Evolutionary conservation across 2,888 invertebrate genomes (phyloP), one percentile per base, ranked within the genome.

Genomic region (Diabrotica balteata): DNA sequence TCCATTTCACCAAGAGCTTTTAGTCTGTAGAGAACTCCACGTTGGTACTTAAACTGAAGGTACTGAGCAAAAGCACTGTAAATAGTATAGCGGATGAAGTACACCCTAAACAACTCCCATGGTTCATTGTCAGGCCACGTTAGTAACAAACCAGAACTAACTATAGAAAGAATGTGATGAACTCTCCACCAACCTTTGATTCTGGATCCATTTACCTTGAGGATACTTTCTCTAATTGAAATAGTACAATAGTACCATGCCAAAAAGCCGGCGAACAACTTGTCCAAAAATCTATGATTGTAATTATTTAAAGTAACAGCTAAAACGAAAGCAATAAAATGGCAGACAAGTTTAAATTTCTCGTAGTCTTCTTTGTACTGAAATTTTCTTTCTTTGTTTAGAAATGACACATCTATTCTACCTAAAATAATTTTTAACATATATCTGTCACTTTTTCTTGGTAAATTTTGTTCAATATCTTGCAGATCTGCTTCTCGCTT

Each of bases 231-330:
- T 68, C 99, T 90, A 81, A 99, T 98, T 60, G 98, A 98, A 76
- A 99, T 87, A 7, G 98, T 99, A 84, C 98, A 99, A 85, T 99
- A 99, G 85, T 99, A 99, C 98, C 98, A 99, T 5, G 99, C 98
- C 79, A 98, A 86, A 65, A 98, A 87, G 84, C 98, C 99, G 87
- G 95, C 91, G 80, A 94, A 90, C 74, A 91, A 89, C 80, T 95
- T 86, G 85, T 96, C 95, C 79, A 95, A 84, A 1, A 93, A 92
- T 85, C 95, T 93, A 83, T 7, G 85, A 10, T 70, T 22, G 44
- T 70, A 66, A 46, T 65, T 60, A 22, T 76, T 87, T 86, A 96
- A 93, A 70, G 91, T 84, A 78, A 95, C 89, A 70, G 96, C 93
- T 80, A 95, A 86, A 67, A 93, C 86, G 79, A 96, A 90, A 60